Base-by-base conservation (phyloP, 2,797 vertebrate genomes). In the Hybognathus amarus region DNA sequence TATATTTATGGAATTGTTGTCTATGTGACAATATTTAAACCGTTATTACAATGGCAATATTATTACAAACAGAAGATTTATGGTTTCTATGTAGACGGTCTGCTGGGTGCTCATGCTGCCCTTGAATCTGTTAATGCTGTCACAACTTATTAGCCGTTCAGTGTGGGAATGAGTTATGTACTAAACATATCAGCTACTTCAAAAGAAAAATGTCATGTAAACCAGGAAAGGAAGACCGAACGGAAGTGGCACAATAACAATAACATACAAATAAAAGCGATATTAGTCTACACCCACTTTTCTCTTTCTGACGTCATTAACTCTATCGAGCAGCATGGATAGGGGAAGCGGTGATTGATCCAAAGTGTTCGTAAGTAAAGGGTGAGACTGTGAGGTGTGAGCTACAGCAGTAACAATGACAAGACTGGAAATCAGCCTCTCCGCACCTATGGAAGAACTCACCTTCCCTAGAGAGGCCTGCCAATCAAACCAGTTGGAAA, bases 311-410 rank as follows among this genome's bases (percentile, higher is more conserved):
- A 82, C 61, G 30, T 71, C 79, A 79, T 59, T 83, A 83, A 85
- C 80, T 84, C 79, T 84, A 86, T 88, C 33, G 56, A 64, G 69
- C 71, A 74, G 79, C 71, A 77, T 80, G 83, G 79, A 80, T 68
- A 68, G 84, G 50, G 13, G 30, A 77, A 80, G 50, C 54, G 45
- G 85, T 87, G 84, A 89, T 83, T 87, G 82, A 85, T 87, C 82
- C 54, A 64, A 71, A 59, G 82, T 78, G 73, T 83, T 85, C 70
- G 56, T 68, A 68, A 85, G 82, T 83, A 70, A 85, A 87, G 79
- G 79, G 56, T 80, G 47, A 86, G 82, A 85, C 77, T 70, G 54
- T 66, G 30, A 71, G 77, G 20, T 36, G 54, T 66, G 30, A 71
- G 77, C 30, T 36, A 24, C 42, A 83, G 80, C 20, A n/a, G 59